Base-by-base conservation (phyloP, 30 jellyfish, hydroid and myxozoan species). In the Calvadosia cruxmelitensis region DNA sequence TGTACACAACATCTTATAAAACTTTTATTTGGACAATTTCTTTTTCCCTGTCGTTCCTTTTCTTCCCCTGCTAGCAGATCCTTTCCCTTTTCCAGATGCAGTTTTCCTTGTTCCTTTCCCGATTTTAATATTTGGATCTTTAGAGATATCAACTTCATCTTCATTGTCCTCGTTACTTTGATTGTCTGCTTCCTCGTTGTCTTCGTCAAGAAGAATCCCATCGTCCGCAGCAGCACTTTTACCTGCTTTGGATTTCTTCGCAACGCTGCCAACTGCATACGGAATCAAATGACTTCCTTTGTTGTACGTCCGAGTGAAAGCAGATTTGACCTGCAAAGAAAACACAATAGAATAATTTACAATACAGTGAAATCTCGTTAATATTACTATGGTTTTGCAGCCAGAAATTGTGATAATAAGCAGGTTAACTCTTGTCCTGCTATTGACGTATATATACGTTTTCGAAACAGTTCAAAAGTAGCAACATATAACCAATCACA, bases 231-330 rank as follows among this genome's bases (percentile, higher is more conserved):
- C 79, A 5, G 84, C 74, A 5, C 15, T 5, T 42, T 42, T 42
- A 28, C 68, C 88, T 2, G 78, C 73, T 75, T 73, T 76, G 35
- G 77, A 24, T 80, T 75, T 80, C 76, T 80, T 87, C 29, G 89
- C 89, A 66, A 64, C 53, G 27, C 69, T 29, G 51, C 76, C 83
- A 31, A 66, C 42, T 24, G 94, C 83, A 61, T 82, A 90, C 2
- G 98, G 98, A 3, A 78, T 74, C 33, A 76, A 33, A 68, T 90
- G 98, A 24, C 57, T 3, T 3, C 72, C 95, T 82, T 90, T 90
- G 76, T 90, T 90, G 73, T 82, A 82, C 27, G 90, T 53, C 49
- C 98, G 67, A 3, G 98, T 90, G 62, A 90, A 90, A 0, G 98
- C 95, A 1, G 98, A 86, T 51, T 90, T 90, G 30, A 87, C 97